Conservation (phyloP, 2,797 vertebrate genomes). For the Iguana delicatissima region DNA sequence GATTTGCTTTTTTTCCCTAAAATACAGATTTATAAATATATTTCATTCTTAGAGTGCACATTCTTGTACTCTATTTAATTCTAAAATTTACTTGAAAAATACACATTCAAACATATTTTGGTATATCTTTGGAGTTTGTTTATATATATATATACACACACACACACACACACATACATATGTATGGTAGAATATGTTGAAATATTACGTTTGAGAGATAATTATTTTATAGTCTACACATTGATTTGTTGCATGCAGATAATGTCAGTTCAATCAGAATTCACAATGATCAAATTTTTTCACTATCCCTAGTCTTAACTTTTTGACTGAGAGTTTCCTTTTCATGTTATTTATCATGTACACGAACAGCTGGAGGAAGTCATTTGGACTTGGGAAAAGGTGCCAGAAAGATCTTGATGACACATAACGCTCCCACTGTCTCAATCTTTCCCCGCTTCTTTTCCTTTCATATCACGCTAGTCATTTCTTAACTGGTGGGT, state of each 20-base stretch:
- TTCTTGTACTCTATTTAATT: neutral
- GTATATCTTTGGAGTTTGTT: neutral
- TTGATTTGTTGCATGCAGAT: neutral
- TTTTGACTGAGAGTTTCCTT: neutral
- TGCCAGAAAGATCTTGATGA: neutral
- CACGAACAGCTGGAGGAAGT: neutral
- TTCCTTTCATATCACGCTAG: too few species aligned
- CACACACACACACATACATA: too few species aligned
- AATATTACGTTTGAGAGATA: neutral
- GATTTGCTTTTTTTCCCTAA: neutral
- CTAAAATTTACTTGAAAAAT: neutral
- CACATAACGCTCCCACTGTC: neutral
- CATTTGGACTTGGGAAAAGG: neutral
- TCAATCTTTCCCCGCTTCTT: too few species aligned
- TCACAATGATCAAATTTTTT: neutral
- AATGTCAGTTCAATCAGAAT: neutral
- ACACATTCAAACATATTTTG: neutral
- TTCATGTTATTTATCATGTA: neutral
- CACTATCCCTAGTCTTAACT: neutral
- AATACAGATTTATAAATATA: neutral
- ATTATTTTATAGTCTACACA: neutral
- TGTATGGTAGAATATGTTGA: neutral
- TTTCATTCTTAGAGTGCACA: neutral
- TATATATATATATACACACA: neutral
- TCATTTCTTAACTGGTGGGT: too few species aligned